Evolutionary conservation across 2,888 invertebrate species (phyloP).

Genomic region (Drosophila mimetica): DNA sequence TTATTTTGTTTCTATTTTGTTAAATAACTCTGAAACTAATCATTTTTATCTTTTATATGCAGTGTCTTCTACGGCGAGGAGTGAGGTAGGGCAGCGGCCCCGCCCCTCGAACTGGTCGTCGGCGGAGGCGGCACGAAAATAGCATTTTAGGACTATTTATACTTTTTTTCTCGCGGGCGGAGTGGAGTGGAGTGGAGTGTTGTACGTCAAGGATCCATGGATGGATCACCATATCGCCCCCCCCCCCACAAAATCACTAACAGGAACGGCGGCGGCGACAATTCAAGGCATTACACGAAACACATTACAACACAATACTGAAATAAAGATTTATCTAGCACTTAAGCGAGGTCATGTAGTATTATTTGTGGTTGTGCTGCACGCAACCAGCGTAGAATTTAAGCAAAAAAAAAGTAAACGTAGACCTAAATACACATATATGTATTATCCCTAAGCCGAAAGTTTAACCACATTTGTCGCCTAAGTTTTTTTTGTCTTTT

Average conservation of each 20-base stretch:
- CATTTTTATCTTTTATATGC: slow-evolving; percentile 5
- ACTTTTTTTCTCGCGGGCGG: slow-evolving; percentile 6
- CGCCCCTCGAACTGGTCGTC: slow-evolving; percentile 11
- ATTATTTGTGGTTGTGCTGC: slow-evolving; percentile 31
- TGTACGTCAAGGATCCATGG: neutral
- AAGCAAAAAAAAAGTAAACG: slow-evolving; percentile 7
- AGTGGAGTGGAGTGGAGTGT: neutral
- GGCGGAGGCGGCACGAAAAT: slow-evolving; percentile 6
- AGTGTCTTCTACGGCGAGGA: slow-evolving; percentile 79
- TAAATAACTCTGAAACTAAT: too few species aligned
- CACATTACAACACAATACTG: neutral
- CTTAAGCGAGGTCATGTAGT: slow-evolving; percentile 18
- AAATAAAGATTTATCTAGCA: slow-evolving; percentile 11
- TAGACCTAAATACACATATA: slow-evolving; percentile 1
- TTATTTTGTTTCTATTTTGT: neutral
- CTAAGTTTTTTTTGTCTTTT: neutral
- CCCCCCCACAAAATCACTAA: neutral
- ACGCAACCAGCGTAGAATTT: slow-evolving; percentile 21
- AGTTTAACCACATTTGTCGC: neutral
- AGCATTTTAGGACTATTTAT: neutral
- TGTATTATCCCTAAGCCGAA: neutral
- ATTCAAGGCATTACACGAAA: neutral
- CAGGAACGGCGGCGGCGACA: neutral
- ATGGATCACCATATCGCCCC: neutral
- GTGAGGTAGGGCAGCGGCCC: slow-evolving; percentile 22